Base-by-base conservation (phyloP, 2,797 vertebrate species). In the Euthynnus affinis region DNA sequence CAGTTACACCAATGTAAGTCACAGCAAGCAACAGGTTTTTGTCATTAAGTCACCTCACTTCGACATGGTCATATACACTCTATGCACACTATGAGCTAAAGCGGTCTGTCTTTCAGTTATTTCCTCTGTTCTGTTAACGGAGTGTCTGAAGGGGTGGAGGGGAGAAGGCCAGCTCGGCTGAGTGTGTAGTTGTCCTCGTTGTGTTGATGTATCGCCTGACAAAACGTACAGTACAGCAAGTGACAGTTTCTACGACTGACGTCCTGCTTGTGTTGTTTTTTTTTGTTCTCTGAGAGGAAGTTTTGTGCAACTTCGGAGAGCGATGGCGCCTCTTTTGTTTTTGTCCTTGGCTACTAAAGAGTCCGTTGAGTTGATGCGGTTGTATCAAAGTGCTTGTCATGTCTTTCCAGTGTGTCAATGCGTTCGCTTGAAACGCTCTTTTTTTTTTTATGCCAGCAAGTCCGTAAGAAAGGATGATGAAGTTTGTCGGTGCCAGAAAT, bases 1-100 rank as follows among this genome's bases (percentile, higher is more conserved):
- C 96, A 93, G 94, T 94, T 95, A 95, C 96, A 97, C 95, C 94
- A 95, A 97, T 96, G 93, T 96, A 96, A 98, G 94, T 97, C 96
- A 98, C 97, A 96, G 94, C 95, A 96, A 97, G 94, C 96, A 97
- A 98, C 95, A 96, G 86, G 93, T 69, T 84, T 82, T 87, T 84
- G 42, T 88, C 74, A 61, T 89, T 87, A 82, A 83, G 73, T 91
- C 91, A 91, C 91, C 88, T 94, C 90, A 92, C 91, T 91, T 91
- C 78, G 79, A 94, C 92, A 89, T 93, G 94, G 93, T 96, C 91
- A 91, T 82, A 95, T 94, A 96, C 94, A 94, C 91, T 91, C 96
- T 96, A 95, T 94, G 85, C 96, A 97, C 95, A 97, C 89, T 93
- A 94, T 76, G 88, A 93, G 93, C 95, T 95, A 86, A 91, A 95